Base-by-base conservation (phyloP, 2,113 vertebrate species). In the Pluvialis apricaria region DNA sequence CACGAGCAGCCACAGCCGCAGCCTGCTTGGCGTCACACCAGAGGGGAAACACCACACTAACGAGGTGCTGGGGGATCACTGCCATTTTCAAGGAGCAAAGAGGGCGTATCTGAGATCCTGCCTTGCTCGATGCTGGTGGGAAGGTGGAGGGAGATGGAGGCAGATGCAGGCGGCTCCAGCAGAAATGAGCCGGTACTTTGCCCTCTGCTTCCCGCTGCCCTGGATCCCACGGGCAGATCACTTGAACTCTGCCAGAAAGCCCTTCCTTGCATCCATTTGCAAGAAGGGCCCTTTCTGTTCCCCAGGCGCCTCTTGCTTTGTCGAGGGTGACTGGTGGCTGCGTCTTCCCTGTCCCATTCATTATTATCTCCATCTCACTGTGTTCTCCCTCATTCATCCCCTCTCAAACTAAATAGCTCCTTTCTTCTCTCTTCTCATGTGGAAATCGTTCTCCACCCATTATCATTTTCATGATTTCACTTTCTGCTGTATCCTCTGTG, bases 351-450 rank as follows among this genome's bases (percentile, higher is more conserved):
- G 60, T 77, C 62, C 86, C 88, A 34, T 88, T 86, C 92, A 54
- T 90, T 83, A 93, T 95, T 61, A 57, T 32, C 40, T 88, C 79
- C 88, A 81, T 42, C 68, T 90, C 82, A 54, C 51, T 2, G 20
- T 65, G 73, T 40, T 80, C 85, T 40, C 64, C 44, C 78, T 88
- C 86, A 38, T 88, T 86, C 82, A 58, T 66, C 72, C 68, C 22
- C 54, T 79, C 91, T 92, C 82, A 90, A 80, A 86, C 71, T 86
- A 96, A 97, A 97, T 95, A 95, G 86, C 91, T 94, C 80, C 80
- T 94, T 97, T 94, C 86, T 93, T 52, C 86, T 94, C 95, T 97
- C 96, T 95, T 68, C 91, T 96, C 95, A 95, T 90, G 96, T 95
- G 96, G 96, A 97, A 97, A 95, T 72, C 0, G 0, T 75, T 95